Base-by-base conservation (phyloP, 2,113 vertebrate genomes). In the Micromys minutus region DNA sequence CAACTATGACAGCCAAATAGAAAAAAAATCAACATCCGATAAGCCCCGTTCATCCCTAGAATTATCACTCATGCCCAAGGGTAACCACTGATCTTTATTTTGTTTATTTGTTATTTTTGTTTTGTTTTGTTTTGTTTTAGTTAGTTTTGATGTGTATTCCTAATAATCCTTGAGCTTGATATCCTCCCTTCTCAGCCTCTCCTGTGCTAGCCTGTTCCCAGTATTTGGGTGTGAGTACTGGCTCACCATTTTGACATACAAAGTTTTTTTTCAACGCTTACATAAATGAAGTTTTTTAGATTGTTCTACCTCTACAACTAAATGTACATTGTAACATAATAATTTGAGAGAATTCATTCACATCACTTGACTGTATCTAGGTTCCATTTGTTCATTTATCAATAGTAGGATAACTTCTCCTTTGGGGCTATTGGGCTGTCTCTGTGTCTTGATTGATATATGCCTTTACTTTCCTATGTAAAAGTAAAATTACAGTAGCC, bases 261-360 rank as follows among this genome's bases (percentile, higher is more conserved):
- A 81, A 52, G 12, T 91, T 65, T 3, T 94, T 96, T 94, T 84
- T 90, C 50, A 91, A 86, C 89, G 36, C 89, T 95, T 90, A 39
- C 79, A 26, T 85, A 55, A 95, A 85, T 94, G 42, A n/a, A 72
- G 24, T 21, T 13, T 69, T 50, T 69, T 22, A 83, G 76, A 21
- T 67, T 91, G 11, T 11, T 89, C 7, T 89, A 77, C 29, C n/a
- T 96, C 42, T 85, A 21, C 47, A 76, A 87, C 24, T 71, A 22
- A 85, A 81, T 92, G 76, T 7, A 16, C 93, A 21, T 47, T 61
- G 42, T 75, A 93, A 74, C 72, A 52, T 87, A 65, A 16, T 77
- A 85, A 59, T 81, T 90, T 85, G 55, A 96, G 36, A 50, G 77
- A 42, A 47, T 50, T 88, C 92, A 75, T 71, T 88, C 34, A 26